Percentiles rank a stretch among this genome's conserved stretches.
These are phyloP conservation scores for Echinarachnius parma DNA, from an alignment of 53 echinoderm and acorn worm species.

Conservation along the genomic window DNA sequence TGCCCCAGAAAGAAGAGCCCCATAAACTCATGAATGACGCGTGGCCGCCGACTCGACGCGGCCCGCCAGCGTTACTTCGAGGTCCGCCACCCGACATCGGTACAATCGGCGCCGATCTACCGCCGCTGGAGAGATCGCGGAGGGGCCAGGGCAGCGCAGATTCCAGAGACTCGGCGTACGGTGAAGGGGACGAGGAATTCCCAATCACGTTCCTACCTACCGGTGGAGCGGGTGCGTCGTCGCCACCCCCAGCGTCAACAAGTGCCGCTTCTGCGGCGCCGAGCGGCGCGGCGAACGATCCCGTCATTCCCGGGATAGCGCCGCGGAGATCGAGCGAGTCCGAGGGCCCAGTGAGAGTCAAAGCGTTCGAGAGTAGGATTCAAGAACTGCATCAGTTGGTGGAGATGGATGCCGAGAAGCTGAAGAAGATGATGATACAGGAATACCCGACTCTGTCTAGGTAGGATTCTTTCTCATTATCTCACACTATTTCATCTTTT, in stretches of 20 bases:
- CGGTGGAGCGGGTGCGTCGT: neutral
- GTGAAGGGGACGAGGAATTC: conserved; percentile 35
- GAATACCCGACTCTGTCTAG: conserved; percentile 86
- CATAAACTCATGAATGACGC: neutral
- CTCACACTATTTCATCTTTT: too few relatives aligned
- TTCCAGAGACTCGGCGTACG: conserved; percentile 20
- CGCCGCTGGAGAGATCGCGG: neutral
- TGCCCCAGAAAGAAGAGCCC: conserved; percentile 2
- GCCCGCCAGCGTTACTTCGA: conserved; percentile 28
- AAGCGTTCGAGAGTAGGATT: conserved; percentile 75
- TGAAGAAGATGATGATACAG: conserved; percentile 84
- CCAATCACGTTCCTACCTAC: conserved; percentile 3
- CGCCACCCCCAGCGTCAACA: neutral
- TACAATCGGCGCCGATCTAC: neutral
- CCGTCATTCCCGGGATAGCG: conserved; percentile 35
- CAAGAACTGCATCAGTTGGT: conserved; percentile 63
- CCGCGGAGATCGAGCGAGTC: conserved; percentile 34
- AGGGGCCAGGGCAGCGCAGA: conserved; percentile 6
- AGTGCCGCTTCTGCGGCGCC: conserved; percentile 1
- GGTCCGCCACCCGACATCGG: conserved; percentile 7
- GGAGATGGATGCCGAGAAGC: conserved; percentile 81
- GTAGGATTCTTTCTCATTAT: conserved; percentile 53
- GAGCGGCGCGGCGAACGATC: conserved; percentile 14
- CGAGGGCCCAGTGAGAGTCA: conserved; percentile 11
- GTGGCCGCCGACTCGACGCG: conserved; percentile 31